Conservation (phyloP, 2,113 vertebrate genomes). For the Mixornis gularis region DNA sequence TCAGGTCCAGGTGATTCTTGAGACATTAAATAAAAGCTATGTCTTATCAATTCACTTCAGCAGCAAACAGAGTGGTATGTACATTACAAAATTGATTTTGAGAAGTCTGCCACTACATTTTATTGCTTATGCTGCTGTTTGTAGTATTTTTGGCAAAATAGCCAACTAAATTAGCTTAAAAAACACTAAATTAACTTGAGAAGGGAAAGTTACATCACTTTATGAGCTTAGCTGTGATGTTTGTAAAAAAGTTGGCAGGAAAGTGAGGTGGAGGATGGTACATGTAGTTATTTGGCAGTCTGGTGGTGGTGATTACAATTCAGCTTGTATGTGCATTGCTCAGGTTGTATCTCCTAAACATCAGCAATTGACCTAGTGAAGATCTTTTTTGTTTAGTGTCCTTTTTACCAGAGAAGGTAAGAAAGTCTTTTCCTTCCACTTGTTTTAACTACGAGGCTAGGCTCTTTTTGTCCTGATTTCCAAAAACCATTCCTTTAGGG, state of each 20-base stretch:
- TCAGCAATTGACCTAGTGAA: neutral
- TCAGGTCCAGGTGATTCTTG: neutral
- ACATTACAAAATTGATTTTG: constrained; percentile 37
- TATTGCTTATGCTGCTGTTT: neutral
- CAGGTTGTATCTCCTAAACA: neutral
- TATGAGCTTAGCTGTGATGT: neutral
- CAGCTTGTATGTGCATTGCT: neutral
- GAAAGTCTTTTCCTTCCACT: neutral
- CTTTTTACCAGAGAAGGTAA: neutral
- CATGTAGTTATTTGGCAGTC: neutral
- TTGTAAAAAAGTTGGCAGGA: neutral
- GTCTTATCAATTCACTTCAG: constrained; percentile 25
- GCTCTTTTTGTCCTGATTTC: neutral
- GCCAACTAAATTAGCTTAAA: neutral
- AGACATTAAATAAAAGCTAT: constrained; percentile 30
- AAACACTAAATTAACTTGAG: neutral
- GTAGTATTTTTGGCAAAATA: constrained; percentile 27
- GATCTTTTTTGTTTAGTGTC: neutral
- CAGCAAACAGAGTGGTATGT: neutral
- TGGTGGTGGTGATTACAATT: rapidly evolving
- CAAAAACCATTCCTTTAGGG: neutral
- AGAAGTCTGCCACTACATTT: neutral
- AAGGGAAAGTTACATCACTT: neutral
- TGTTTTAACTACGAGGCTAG: neutral
- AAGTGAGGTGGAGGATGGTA: neutral